Percentiles rank a stretch among this genome's conserved stretches.
Evolutionary conservation across 2,888 invertebrate genomes (phyloP).

Genomic region (Ditylenchus weischeri): DNA sequence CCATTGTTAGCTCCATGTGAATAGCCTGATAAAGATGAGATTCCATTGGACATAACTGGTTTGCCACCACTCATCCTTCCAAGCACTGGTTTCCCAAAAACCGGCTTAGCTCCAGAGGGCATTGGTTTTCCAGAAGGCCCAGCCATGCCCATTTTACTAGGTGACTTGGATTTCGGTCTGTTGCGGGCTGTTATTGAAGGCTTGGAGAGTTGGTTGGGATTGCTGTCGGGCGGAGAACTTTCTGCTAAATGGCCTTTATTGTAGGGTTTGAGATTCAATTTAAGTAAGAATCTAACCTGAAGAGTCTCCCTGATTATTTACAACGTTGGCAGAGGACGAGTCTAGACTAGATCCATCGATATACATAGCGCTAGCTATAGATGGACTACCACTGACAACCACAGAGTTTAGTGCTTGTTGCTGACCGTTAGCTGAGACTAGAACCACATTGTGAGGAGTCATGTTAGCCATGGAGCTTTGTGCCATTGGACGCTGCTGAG

Average conservation of each 20-base stretch:
- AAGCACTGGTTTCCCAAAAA: background rate
- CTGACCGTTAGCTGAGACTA: background rate
- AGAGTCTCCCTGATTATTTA: no score
- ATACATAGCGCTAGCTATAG: background rate
- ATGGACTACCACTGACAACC: constrained; percentile 6
- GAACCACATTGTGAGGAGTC: background rate
- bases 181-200: background rate
- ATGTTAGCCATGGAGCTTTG: background rate
- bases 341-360: constrained; percentile 1
- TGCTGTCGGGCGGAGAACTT: background rate
- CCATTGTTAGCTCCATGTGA: background rate
- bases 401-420: background rate
- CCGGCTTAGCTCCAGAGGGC: background rate
- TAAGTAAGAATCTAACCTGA: no score
- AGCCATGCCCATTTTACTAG: background rate
- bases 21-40: background rate
- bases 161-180: constrained; percentile 1
- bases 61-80: background rate
- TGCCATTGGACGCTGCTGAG: background rate
- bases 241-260: background rate
- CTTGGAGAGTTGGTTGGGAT: background rate
- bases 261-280: no score
- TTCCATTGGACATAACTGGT: background rate
- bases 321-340: background rate
- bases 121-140: background rate